Conservation (phyloP, 1,140 invertebrate genomes). For the Meloidogyne chitwoodi region DNA sequence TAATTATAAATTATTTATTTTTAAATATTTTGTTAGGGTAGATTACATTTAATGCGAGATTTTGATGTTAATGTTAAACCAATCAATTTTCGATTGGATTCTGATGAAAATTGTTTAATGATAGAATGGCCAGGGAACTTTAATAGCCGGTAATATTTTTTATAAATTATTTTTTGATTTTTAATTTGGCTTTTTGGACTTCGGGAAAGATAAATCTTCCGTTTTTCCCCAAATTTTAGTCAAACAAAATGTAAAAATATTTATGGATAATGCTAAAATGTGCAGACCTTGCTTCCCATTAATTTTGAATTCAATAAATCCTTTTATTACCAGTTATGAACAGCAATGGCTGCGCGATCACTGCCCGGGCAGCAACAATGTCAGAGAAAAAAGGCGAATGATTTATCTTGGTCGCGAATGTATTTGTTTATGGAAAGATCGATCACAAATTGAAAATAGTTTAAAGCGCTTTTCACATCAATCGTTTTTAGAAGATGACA, state of each 20-base stretch:
- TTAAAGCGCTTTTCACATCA: constrained; percentile 39
- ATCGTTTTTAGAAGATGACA: constrained; percentile 44
- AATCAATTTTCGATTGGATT: background rate
- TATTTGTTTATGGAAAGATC: constrained; percentile 35
- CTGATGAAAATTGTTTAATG: constrained; percentile 10
- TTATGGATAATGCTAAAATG: background rate
- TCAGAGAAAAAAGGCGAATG: constrained; percentile 24
- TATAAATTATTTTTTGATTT: constrained; percentile 2
- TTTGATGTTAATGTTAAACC: constrained; percentile 45
- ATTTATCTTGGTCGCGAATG: constrained; percentile 38
- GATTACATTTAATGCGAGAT: constrained; percentile 40
- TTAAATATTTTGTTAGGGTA: constrained; percentile 25
- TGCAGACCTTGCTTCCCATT: background rate
- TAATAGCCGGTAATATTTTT: constrained; percentile 19
- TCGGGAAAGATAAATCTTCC: background rate
- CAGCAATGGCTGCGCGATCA: constrained; percentile 44
- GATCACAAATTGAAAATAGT: constrained; percentile 37
- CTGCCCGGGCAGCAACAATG: constrained; percentile 34
- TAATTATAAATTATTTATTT: background rate
- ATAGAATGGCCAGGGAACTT: constrained; percentile 25
- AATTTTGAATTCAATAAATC: background rate
- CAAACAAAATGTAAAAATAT: too few species aligned
- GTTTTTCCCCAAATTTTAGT: too few species aligned
- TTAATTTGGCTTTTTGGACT: background rate
- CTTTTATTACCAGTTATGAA: constrained; percentile 30